phyloP scores from a whole-genome alignment of 2,113 vertebrate species.

The Rattus rattus region DNA sequence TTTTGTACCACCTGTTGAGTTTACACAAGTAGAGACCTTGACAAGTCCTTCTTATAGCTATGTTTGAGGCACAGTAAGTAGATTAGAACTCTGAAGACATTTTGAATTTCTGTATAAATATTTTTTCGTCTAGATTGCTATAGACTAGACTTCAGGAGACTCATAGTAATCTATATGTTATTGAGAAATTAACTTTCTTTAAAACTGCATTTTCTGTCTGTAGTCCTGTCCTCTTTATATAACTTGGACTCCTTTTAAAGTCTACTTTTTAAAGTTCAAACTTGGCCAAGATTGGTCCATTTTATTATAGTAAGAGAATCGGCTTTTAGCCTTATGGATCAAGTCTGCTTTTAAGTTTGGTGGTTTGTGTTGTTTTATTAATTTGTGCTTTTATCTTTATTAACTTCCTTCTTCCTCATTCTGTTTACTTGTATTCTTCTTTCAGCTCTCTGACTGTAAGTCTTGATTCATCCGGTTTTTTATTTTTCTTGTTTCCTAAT shows the following conservation, averaged over 20 bases:
- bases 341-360: slow-evolving; percentile 21
- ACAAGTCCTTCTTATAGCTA: not conserved
- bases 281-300: slow-evolving; percentile 1
- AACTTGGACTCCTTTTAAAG: slow-evolving; percentile 11
- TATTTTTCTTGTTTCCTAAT: slow-evolving; percentile 41
- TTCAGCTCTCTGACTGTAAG: slow-evolving; percentile 25
- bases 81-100: not conserved
- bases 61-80: not conserved
- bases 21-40: not conserved
- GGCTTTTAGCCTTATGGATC: slow-evolving; percentile 5
- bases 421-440: slow-evolving; percentile 52
- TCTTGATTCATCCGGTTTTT: slow-evolving; percentile 45
- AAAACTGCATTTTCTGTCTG: not conserved
- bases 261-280: slow-evolving; percentile 19
- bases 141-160: not conserved
- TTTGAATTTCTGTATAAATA: not conserved
- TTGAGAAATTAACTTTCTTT: slow-evolving; percentile 9
- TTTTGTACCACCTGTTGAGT: not conserved
- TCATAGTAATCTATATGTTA: slow-evolving; percentile 7
- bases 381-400: slow-evolving; percentile 69
- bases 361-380: slow-evolving; percentile 51
- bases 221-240: not conserved
- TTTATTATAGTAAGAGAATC: slow-evolving; percentile 45
- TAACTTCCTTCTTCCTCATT: slow-evolving; percentile 56
- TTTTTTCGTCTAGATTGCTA: not conserved